These are phyloP conservation scores for Rhopalosiphum nymphaeae DNA, from an alignment of 2,888 invertebrate genomes.

Conservation along the genomic window DNA sequence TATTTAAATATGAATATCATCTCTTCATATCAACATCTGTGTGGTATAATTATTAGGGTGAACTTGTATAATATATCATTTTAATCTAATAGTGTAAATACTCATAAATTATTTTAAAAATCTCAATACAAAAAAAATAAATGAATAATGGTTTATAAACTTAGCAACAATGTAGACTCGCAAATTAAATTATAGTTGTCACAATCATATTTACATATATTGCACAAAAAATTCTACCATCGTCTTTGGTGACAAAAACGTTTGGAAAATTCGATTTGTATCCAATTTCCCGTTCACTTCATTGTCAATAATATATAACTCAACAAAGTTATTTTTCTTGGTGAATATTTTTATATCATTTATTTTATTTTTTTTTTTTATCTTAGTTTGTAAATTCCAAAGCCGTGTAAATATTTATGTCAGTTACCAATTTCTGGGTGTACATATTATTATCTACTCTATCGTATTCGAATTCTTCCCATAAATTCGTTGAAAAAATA, in stretches of 20 bases:
- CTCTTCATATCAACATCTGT: not conserved
- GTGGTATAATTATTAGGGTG: not conserved
- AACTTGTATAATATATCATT: not conserved
- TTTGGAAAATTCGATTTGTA: constrained; percentile 36
- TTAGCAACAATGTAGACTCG: not conserved
- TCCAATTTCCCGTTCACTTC: constrained; percentile 29
- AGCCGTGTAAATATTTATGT: not conserved
- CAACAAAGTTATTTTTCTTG: not conserved
- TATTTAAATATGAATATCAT: not conserved
- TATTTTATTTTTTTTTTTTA: not conserved
- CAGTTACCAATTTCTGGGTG: not conserved
- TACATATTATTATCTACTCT: constrained; percentile 3
- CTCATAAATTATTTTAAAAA: not conserved
- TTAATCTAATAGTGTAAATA: not conserved
- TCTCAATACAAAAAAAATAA: not conserved
- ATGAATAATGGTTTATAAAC: not conserved
- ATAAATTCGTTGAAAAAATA: not conserved
- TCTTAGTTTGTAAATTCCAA: constrained; percentile 34
- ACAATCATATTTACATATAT: not conserved
- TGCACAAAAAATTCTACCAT: not conserved
- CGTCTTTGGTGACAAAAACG: constrained; percentile 32
- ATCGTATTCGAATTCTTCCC: not conserved
- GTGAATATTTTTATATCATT: not conserved
- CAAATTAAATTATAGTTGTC: constrained; percentile 16
- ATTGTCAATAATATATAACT: constrained; percentile 22